phyloP scores from a whole-genome alignment of 2,797 vertebrate genomes.

The Cyprinella venusta region DNA sequence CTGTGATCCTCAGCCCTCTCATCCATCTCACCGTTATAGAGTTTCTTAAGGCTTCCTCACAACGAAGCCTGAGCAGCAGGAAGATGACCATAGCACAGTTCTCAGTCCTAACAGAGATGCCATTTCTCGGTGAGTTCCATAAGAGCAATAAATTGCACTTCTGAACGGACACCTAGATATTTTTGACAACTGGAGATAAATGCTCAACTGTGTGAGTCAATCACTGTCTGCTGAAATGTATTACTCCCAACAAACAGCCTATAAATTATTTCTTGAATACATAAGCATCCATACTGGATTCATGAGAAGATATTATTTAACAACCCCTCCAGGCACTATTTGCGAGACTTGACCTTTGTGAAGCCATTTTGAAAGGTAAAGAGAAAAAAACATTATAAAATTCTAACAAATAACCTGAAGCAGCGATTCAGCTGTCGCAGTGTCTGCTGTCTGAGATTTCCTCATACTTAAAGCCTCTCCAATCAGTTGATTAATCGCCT shows the following conservation, averaged over 20 bases:
- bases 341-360: conserved; percentile 26
- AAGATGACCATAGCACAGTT: conserved; percentile 14
- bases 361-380: conserved; percentile 17
- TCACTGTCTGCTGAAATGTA: conserved; percentile 18
- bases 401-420: conserved; percentile 11
- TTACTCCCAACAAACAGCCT: conserved; percentile 15
- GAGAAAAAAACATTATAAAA: conserved; percentile 2
- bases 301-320: conserved; percentile 17
- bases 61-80: neutral
- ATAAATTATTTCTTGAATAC: conserved; percentile 4
- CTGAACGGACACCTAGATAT: conserved; percentile 18
- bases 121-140: neutral
- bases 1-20: conserved; percentile 49
- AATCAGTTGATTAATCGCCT: conserved; percentile 52
- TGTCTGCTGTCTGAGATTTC: conserved; percentile 35
- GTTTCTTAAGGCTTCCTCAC: conserved; percentile 26
- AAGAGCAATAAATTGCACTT: conserved; percentile 26
- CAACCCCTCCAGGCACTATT: neutral
- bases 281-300: neutral
- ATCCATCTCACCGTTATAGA: conserved; percentile 45
- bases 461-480: conserved; percentile 47
- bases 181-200: conserved; percentile 27
- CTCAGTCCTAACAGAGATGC: conserved; percentile 14
- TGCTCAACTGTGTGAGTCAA: conserved; percentile 17
- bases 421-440: neutral